Conservation (phyloP, 2,113 vertebrate genomes). For the Colossoma macropomum region DNA sequence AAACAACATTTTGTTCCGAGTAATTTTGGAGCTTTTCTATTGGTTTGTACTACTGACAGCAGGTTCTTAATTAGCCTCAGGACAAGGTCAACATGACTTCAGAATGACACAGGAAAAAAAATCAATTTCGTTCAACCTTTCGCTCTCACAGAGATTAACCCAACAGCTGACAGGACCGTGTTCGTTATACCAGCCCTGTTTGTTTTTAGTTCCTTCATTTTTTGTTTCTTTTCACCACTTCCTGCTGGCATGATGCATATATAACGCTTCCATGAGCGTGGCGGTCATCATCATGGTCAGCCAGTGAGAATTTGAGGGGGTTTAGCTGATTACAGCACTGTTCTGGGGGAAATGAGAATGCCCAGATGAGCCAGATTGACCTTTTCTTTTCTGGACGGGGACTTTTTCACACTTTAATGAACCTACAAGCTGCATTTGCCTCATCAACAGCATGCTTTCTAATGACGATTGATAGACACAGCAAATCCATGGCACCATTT, state of each 20-base stretch:
- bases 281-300: slow-evolving; percentile 67
- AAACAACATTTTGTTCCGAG: too few relatives aligned
- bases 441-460: slow-evolving; percentile 88
- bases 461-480: slow-evolving; percentile 57
- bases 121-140: slow-evolving; percentile 93
- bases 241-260: slow-evolving; percentile 74
- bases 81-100: neutral
- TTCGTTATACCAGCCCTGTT: slow-evolving; percentile 45
- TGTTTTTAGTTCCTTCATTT: too few relatives aligned
- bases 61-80: slow-evolving; percentile 41
- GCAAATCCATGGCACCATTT: slow-evolving; percentile 60
- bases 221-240: too few relatives aligned
- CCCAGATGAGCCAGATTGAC: slow-evolving; percentile 67
- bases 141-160: slow-evolving; percentile 74
- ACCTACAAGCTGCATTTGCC: slow-evolving; percentile 78
- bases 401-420: slow-evolving; percentile 78
- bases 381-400: slow-evolving; percentile 59
- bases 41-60: slow-evolving; percentile 1
- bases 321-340: slow-evolving; percentile 54
- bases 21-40: too few relatives aligned
- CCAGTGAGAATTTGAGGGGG: slow-evolving; percentile 74
- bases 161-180: slow-evolving; percentile 60
- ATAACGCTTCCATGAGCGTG: slow-evolving; percentile 79
- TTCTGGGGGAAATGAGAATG: slow-evolving; percentile 74
- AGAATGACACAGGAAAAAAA: slow-evolving; percentile 56